A percentile compares a stretch with the other conserved stretches of the same genome.
These are phyloP conservation scores for Aegotheles bennettii DNA, from an alignment of 2,113 vertebrate genomes.

Conservation along the genomic window DNA sequence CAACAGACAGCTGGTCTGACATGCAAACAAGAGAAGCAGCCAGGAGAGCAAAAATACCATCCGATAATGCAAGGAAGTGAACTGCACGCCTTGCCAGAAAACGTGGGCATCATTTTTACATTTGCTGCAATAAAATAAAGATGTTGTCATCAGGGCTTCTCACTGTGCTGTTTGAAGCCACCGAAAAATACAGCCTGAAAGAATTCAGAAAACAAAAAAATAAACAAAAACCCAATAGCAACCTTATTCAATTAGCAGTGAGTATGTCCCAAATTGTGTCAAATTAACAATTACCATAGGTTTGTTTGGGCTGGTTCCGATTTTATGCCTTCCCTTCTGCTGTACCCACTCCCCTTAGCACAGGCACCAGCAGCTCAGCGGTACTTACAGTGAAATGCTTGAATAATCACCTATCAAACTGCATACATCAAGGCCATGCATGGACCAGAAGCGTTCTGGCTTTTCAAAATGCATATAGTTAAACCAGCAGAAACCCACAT, in stretches of 20 bases:
- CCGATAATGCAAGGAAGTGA: not conserved
- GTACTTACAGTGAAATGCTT: too few species aligned
- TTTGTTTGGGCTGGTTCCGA: not conserved
- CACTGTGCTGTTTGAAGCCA: not conserved
- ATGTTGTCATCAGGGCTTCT: not conserved
- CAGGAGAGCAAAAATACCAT: not conserved
- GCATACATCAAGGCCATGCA: not conserved
- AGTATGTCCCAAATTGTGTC: not conserved
- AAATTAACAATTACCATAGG: not conserved
- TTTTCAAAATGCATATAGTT: not conserved
- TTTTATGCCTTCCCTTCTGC: not conserved
- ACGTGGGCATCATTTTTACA: not conserved
- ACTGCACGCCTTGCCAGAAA: not conserved
- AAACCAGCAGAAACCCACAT: not conserved
- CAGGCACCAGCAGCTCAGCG: not conserved
- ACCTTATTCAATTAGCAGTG: not conserved
- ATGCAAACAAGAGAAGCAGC: not conserved
- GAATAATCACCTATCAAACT: too few species aligned
- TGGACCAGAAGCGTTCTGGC: not conserved
- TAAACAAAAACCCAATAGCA: not conserved
- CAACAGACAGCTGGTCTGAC: not conserved
- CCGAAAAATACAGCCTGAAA: not conserved
- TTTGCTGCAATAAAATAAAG: not conserved
- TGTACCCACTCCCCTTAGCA: not conserved
- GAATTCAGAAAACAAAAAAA: not conserved